phyloP scores from a whole-genome alignment of 2,113 vertebrate species.

The Otolemur garnettii region DNA sequence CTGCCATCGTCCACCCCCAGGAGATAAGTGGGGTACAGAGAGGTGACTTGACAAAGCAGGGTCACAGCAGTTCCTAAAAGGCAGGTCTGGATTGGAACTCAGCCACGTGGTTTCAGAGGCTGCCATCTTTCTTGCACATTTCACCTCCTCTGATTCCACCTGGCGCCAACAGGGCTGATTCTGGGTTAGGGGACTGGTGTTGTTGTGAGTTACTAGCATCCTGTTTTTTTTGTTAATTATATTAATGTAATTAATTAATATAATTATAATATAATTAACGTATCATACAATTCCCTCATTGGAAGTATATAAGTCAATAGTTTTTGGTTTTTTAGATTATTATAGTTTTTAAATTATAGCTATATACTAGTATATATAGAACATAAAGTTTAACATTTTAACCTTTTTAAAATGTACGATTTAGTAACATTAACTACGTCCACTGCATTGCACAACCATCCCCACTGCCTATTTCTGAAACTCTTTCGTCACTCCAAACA shows the following conservation, averaged over 20 bases:
- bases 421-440: neutral
- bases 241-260: neutral
- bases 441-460: fast-evolving
- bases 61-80: neutral
- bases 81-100: neutral
- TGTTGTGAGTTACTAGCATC: fast-evolving
- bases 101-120: neutral
- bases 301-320: too few species aligned
- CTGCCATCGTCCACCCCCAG: neutral
- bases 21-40: neutral
- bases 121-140: fast-evolving
- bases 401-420: neutral
- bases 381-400: neutral
- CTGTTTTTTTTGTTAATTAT: too few species aligned
- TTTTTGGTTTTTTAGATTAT: neutral
- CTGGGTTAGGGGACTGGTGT: neutral
- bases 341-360: neutral
- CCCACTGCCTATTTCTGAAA: neutral
- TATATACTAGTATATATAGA: fast-evolving
- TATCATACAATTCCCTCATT: fast-evolving
- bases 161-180: fast-evolving
- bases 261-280: neutral
- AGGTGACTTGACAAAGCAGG: fast-evolving
- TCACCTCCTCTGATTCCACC: fast-evolving
- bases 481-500: neutral